A percentile compares a stretch with the other conserved stretches of the same genome.
phyloP scores from a whole-genome alignment of 2,888 invertebrate species.

The Pegoplata infirma region DNA sequence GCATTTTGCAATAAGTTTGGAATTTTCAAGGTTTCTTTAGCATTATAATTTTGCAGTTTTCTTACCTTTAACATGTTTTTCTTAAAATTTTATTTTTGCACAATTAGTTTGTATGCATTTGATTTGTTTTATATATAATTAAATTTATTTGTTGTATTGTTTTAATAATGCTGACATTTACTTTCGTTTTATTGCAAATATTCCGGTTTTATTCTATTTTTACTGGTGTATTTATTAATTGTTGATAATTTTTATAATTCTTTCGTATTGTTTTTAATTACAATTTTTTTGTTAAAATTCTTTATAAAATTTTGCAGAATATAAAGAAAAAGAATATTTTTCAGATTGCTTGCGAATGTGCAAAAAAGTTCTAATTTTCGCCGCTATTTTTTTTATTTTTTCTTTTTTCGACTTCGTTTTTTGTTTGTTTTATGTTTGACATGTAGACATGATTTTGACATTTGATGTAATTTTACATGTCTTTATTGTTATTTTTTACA shows the following conservation, averaged over 20 bases:
- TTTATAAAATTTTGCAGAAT: conserved; percentile 24
- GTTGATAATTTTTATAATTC: conserved; percentile 12
- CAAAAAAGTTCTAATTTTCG: conserved; percentile 48
- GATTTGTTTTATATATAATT: conserved; percentile 26
- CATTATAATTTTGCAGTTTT: neutral
- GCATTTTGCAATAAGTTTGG: too few relatives aligned
- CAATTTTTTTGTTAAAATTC: conserved; percentile 23
- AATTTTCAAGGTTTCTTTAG: conserved; percentile 33
- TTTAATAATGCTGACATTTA: conserved; percentile 9
- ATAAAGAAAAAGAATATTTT: conserved; percentile 13
- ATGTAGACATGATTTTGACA: conserved; percentile 39
- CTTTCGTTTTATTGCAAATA: neutral
- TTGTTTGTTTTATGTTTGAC: conserved; percentile 38
- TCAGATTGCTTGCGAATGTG: conserved; percentile 46
- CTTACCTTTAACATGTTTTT: conserved; percentile 65
- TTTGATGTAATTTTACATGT: neutral
- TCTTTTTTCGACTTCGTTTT: conserved; percentile 20
- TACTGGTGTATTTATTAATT: neutral
- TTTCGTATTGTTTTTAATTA: neutral
- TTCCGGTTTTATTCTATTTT: neutral
- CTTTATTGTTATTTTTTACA: neutral
- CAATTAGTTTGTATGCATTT: conserved; percentile 45
- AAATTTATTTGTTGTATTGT: conserved; percentile 8
- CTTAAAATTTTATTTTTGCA: conserved; percentile 12
- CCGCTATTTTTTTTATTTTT: conserved; percentile 38